Percentiles rank a stretch among this genome's conserved stretches.
phyloP scores from a whole-genome alignment of 2,113 vertebrate genomes.

The Neomonachus schauinslandi region DNA sequence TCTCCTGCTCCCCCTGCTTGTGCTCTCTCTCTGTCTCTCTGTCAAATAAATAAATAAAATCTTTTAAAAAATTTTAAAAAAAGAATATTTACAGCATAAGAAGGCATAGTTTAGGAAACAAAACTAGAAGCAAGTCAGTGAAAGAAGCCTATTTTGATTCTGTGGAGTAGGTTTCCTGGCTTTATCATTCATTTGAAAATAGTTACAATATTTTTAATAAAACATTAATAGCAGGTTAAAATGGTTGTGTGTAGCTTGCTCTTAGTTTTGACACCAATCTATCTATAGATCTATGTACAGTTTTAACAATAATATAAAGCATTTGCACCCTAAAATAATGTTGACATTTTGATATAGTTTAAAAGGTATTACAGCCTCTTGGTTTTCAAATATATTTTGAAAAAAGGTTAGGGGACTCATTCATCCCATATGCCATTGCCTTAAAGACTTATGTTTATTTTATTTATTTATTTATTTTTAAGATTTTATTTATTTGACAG shows the following conservation, averaged over 20 bases:
- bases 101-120: background rate
- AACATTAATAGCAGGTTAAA: background rate
- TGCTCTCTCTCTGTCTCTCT: too few species aligned
- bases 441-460: background rate
- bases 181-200: background rate
- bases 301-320: background rate
- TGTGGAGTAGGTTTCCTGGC: background rate
- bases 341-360: background rate
- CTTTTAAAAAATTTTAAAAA: too few species aligned
- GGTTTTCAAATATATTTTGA: slow-evolving; percentile 38
- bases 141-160: background rate
- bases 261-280: background rate
- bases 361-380: background rate
- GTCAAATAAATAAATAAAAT: too few species aligned
- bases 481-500: too few species aligned
- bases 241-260: background rate
- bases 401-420: background rate
- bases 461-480: too few species aligned
- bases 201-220: background rate
- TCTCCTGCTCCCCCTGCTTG: too few species aligned
- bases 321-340: background rate
- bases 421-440: background rate
- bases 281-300: background rate
- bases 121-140: background rate
- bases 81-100: background rate